These are phyloP conservation scores for Macaca fascicularis DNA, from an alignment of 2,113 vertebrate genomes.

Conservation along the genomic window T2T-MFA8v1.1 NC_088389.1:18407501-18408000, in stretches of 20 bases:
- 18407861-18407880: not conserved
- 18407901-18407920: not conserved
- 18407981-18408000: not conserved
- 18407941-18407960: constrained; percentile 2
- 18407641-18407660: not conserved
- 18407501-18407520: not conserved
- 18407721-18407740: not conserved
- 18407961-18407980: not conserved
- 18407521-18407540: not conserved
- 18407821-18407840: not conserved
- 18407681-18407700: not conserved
- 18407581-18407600: not conserved
- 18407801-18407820: not conserved
- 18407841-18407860: constrained; percentile 22
- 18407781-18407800: not conserved
- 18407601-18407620: not conserved
- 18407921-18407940: not conserved
- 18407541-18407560: not conserved
- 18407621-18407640: not conserved
- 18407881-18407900: not conserved
- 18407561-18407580: not conserved
- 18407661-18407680: not conserved
- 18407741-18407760: not conserved
- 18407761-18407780: not conserved
- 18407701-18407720: not conserved